phyloP scores from a whole-genome alignment of 2,797 vertebrate species.

The Halcyon badia region DNA sequence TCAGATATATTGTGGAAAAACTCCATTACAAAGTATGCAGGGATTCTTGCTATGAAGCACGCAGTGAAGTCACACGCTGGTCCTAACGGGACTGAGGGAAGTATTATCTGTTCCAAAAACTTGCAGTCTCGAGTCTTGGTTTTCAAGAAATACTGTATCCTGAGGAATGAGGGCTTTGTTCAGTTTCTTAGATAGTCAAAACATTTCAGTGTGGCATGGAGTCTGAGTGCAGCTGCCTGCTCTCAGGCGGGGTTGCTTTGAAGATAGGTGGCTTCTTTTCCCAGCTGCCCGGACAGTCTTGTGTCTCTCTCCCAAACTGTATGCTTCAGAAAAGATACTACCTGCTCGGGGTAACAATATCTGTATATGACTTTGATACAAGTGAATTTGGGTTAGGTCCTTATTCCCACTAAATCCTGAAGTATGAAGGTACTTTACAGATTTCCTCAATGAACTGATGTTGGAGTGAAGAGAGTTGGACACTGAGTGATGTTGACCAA shows the following conservation, averaged over 20 bases:
- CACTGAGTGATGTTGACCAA: not conserved
- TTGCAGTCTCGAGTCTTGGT: not conserved
- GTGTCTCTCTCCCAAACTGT: not conserved
- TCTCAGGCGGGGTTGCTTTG: not conserved
- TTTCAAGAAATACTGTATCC: not conserved
- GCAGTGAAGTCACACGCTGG: not conserved
- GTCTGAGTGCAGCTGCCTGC: not conserved
- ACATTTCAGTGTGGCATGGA: not conserved
- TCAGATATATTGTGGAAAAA: not conserved
- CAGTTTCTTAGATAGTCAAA: conserved; percentile 5
- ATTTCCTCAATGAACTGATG: not conserved
- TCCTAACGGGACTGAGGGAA: not conserved
- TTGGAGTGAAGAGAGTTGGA: not conserved
- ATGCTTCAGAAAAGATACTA: not conserved
- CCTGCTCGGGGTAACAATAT: not conserved
- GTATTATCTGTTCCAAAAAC: not conserved
- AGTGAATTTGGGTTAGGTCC: not conserved
- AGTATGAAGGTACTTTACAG: not conserved
- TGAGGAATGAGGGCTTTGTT: not conserved
- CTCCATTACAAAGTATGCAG: not conserved
- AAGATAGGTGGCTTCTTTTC: not conserved
- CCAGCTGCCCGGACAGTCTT: not conserved
- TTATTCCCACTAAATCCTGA: not conserved
- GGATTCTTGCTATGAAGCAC: not conserved
- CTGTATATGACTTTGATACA: not conserved